A percentile compares a stretch with the other conserved stretches of the same genome.
phyloP scores from a whole-genome alignment of 2,797 vertebrate genomes.

The Epinephelus coioides region DNA sequence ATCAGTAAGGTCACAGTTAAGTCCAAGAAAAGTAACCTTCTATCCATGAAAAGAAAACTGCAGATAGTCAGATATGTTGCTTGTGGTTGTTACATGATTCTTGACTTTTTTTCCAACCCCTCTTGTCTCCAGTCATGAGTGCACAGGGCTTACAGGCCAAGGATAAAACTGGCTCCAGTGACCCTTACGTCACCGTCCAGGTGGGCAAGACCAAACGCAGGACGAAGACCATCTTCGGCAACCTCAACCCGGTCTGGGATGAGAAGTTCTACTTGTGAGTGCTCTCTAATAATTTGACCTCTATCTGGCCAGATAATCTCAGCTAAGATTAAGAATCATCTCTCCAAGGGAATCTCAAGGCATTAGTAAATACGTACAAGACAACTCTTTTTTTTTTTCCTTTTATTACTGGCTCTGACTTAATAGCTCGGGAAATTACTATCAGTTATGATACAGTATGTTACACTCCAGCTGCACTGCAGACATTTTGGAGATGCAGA shows the following conservation, averaged over 20 bases:
- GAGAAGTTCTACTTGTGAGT: constrained; percentile 99
- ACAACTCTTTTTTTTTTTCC: not conserved
- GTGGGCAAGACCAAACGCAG: constrained; percentile 97
- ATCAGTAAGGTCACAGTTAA: too few species aligned
- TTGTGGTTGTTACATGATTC: constrained; percentile 1
- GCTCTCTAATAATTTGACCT: constrained; percentile 37
- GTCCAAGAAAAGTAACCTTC: not conserved
- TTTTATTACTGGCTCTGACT: constrained; percentile 9
- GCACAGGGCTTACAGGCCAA: constrained; percentile 98
- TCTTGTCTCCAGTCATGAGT: constrained; percentile 90
- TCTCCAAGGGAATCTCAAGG: constrained; percentile 19
- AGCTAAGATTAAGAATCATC: constrained; percentile 25
- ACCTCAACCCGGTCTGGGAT: constrained; percentile 98
- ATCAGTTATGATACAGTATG: constrained; percentile 1
- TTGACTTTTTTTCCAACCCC: constrained; percentile 13
- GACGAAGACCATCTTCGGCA: constrained; percentile 98
- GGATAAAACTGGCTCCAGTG: constrained; percentile 98
- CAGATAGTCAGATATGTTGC: not conserved
- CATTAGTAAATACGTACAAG: constrained; percentile 29
- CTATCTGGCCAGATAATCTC: constrained; percentile 15
- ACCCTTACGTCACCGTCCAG: constrained; percentile 98
- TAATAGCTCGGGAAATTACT: constrained; percentile 10
- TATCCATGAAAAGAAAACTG: not conserved
- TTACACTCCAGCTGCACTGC: constrained; percentile 15
- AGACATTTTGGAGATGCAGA: constrained; percentile 16